Percentiles rank a stretch among this genome's conserved stretches.
Evolutionary conservation across 2,113 vertebrate genomes (phyloP).

Genomic region (Bungarus multicinctus): DNA sequence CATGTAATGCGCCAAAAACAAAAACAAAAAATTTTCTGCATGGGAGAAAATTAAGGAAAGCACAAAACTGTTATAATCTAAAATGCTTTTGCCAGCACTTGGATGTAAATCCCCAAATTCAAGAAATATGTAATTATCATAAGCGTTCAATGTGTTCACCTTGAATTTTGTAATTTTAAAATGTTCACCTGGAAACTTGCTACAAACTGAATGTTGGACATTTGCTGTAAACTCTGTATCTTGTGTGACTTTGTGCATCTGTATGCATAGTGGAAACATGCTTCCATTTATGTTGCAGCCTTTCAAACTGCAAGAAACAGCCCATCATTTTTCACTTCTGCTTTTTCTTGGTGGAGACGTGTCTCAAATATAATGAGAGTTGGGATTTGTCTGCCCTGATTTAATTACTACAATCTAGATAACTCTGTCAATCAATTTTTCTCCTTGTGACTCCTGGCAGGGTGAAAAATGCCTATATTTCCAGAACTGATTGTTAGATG

Average conservation of each 20-base stretch:
- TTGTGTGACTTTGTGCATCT: not conserved
- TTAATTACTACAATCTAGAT: slow-evolving; percentile 58
- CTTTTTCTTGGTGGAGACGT: slow-evolving; percentile 70
- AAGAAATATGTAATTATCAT: not conserved
- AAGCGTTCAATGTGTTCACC: not conserved
- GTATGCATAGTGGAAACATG: slow-evolving; percentile 38
- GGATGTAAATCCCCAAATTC: not conserved
- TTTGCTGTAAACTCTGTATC: not conserved
- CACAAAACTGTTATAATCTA: not conserved
- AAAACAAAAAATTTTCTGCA: not conserved
- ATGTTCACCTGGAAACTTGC: not conserved
- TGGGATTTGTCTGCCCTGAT: slow-evolving; percentile 54
- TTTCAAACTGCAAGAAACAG: slow-evolving; percentile 23
- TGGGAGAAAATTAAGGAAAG: not conserved
- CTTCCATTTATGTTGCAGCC: slow-evolving; percentile 46
- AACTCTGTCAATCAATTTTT: slow-evolving; percentile 73
- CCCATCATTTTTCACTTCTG: slow-evolving; percentile 52
- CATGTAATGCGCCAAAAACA: not conserved
- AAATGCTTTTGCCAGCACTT: not conserved
- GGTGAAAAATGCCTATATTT: slow-evolving; percentile 73
- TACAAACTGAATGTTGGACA: not conserved
- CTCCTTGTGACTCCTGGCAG: slow-evolving; percentile 67
- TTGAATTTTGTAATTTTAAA: not conserved
- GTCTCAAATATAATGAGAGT: slow-evolving; percentile 62
- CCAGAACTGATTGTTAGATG: slow-evolving; percentile 67